These are phyloP conservation scores for Lycophotia porphyrea DNA, from an alignment of 2,888 invertebrate genomes.

Conservation along the genomic window DNA sequence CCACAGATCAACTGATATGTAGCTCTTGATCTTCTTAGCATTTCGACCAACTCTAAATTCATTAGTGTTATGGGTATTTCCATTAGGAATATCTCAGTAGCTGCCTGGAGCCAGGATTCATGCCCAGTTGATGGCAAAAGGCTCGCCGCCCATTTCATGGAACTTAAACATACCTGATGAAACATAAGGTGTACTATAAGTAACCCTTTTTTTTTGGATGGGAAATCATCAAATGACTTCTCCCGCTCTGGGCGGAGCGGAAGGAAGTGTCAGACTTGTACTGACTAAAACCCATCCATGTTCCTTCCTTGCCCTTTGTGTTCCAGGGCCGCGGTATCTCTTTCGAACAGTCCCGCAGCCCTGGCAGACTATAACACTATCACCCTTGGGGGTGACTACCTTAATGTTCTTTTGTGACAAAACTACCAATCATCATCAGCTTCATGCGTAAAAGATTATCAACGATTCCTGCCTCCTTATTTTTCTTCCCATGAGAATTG, in stretches of 20 bases:
- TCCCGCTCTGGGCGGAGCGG: too few relatives aligned
- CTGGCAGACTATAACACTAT: too few relatives aligned
- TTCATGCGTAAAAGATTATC: background rate
- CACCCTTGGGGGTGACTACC: too few relatives aligned
- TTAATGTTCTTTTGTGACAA: too few relatives aligned
- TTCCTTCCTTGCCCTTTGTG: too few relatives aligned
- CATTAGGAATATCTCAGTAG: background rate
- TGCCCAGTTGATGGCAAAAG: background rate
- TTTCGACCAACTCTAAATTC: background rate
- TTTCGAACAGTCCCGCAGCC: too few relatives aligned
- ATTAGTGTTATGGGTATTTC: background rate
- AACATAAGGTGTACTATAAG: too few relatives aligned
- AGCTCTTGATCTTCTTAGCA: background rate
- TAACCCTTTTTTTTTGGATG: too few relatives aligned
- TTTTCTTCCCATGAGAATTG: constrained; percentile 17
- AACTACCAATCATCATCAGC: background rate
- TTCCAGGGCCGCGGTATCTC: too few relatives aligned
- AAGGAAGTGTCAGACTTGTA: too few relatives aligned
- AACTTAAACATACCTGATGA: background rate
- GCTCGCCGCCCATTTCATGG: background rate
- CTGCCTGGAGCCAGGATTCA: background rate
- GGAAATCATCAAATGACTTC: too few relatives aligned
- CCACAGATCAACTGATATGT: background rate
- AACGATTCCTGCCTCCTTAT: background rate
- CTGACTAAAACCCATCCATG: too few relatives aligned